phyloP scores from a whole-genome alignment of 1,140 invertebrate genomes.

The Cyrtorhinus lividipennis region DNA sequence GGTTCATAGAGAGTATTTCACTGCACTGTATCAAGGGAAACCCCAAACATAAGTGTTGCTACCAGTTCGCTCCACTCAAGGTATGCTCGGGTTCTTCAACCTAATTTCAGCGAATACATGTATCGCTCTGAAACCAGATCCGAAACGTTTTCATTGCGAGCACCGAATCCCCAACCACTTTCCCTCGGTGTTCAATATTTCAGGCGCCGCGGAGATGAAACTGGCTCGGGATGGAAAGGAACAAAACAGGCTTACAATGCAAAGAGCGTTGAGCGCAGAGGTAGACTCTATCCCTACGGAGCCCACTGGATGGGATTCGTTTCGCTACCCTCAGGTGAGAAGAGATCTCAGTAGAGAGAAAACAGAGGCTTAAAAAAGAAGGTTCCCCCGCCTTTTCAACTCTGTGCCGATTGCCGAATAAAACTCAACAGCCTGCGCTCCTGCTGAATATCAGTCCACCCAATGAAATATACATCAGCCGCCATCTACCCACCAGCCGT shows the following conservation, averaged over 20 bases:
- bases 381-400: background rate
- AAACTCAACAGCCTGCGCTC: background rate
- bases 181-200: background rate
- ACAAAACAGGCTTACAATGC: background rate
- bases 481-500: background rate
- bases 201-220: background rate
- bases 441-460: constrained; percentile 4
- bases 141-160: too few relatives aligned
- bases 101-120: too few relatives aligned
- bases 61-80: too few relatives aligned
- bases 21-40: too few relatives aligned
- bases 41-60: too few relatives aligned
- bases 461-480: constrained; percentile 6
- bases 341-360: background rate
- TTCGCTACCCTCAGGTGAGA: background rate
- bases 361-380: background rate
- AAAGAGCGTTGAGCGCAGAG: background rate
- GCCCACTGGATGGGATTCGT: background rate
- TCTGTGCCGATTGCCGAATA: constrained; percentile 5
- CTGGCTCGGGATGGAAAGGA: background rate
- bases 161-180: background rate
- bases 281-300: too few relatives aligned
- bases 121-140: too few relatives aligned
- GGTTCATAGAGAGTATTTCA: too few relatives aligned
- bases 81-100: too few relatives aligned